These are phyloP conservation scores for Cisticola juncidis DNA, from an alignment of 2,113 vertebrate species.

Conservation along the genomic window DNA sequence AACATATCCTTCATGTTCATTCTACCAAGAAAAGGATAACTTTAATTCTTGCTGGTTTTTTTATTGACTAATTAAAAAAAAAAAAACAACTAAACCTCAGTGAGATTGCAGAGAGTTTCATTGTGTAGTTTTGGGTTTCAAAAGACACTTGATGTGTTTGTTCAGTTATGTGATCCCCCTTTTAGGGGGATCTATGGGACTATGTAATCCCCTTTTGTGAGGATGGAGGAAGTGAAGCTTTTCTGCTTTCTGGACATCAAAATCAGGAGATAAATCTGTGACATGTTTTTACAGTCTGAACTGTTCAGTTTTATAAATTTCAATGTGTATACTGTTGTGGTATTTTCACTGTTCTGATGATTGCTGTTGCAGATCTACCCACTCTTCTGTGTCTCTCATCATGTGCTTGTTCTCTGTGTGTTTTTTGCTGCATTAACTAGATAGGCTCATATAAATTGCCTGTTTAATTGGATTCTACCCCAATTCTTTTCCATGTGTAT, in stretches of 20 bases:
- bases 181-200: no score
- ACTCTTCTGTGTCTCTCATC: not conserved
- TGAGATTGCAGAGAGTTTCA: not conserved
- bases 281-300: not conserved
- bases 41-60: not conserved
- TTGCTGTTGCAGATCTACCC: not conserved
- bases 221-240: not conserved
- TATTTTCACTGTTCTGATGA: not conserved
- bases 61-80: not conserved
- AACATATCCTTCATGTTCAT: not conserved
- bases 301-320: not conserved
- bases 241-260: not conserved
- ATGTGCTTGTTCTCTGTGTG: not conserved
- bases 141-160: not conserved
- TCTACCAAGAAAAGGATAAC: not conserved
- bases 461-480: not conserved
- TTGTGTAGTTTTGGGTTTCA: not conserved
- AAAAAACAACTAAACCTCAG: accelerated
- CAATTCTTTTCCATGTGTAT: not conserved
- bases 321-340: not conserved
- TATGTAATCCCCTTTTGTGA: not conserved
- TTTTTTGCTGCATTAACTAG: not conserved
- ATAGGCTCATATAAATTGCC: not conserved
- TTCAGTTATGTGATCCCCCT: no score
- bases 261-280: not conserved